Evolutionary conservation across 2,113 vertebrate species (phyloP).

Genomic region (Lepidothrix coronata): DNA sequence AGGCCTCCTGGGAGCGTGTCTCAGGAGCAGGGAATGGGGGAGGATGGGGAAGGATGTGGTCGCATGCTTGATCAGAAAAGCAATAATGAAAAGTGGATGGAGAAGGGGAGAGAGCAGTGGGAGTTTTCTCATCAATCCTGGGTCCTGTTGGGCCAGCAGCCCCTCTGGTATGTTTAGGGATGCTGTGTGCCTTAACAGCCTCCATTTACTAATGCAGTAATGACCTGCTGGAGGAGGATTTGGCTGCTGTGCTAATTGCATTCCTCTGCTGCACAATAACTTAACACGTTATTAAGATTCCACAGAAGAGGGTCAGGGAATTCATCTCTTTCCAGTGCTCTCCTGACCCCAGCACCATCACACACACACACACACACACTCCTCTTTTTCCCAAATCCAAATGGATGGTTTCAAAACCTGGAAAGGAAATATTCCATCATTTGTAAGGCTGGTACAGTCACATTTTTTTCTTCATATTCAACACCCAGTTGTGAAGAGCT

Average conservation of each 20-base stretch:
- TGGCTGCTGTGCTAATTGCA: slow-evolving; percentile 69
- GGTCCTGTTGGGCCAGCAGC: slow-evolving; percentile 60
- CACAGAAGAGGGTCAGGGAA: slow-evolving; percentile 70
- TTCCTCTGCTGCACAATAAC: slow-evolving; percentile 76
- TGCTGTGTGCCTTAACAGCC: slow-evolving; percentile 64
- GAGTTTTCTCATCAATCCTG: slow-evolving; percentile 73
- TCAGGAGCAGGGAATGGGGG: slow-evolving; percentile 43
- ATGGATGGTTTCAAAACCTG: slow-evolving; percentile 18
- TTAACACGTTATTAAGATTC: slow-evolving; percentile 81
- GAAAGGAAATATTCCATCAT: slow-evolving; percentile 30
- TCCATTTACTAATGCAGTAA: slow-evolving; percentile 74
- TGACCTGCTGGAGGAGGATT: slow-evolving; percentile 67
- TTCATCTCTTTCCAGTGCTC: slow-evolving; percentile 70
- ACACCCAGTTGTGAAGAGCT: neutral
- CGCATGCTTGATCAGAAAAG: slow-evolving; percentile 62
- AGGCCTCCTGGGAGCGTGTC: slow-evolving; percentile 17
- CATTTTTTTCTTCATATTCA: neutral
- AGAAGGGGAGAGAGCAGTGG: slow-evolving; percentile 62
- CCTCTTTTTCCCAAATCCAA: neutral
- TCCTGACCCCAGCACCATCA: slow-evolving; percentile 19
- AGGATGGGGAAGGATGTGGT: slow-evolving; percentile 61
- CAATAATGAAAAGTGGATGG: slow-evolving; percentile 69
- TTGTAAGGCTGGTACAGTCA: neutral
- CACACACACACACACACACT: neutral
- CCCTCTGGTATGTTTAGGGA: slow-evolving; percentile 72